Conservation (phyloP, 2,888 invertebrate genomes). For the Silvanus unidentatus region DNA sequence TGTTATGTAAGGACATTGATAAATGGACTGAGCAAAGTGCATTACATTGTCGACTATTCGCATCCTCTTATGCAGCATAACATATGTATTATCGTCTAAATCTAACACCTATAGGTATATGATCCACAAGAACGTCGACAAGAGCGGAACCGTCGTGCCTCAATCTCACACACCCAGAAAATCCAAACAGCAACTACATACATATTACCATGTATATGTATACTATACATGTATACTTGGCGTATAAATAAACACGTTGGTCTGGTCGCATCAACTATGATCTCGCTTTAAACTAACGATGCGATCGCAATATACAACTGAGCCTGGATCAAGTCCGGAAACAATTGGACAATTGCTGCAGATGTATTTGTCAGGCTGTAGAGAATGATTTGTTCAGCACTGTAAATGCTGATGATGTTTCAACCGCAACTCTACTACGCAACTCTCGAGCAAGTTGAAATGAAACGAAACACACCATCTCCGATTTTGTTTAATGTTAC, state of each 20-base stretch:
- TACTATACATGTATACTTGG: no score
- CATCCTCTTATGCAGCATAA: neutral
- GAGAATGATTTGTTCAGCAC: conserved; percentile 31
- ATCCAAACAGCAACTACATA: no score
- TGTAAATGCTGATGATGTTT: conserved; percentile 27
- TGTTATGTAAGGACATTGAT: conserved; percentile 6
- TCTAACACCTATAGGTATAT: no score
- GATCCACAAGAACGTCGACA: no score
- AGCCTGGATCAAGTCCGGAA: conserved; percentile 22
- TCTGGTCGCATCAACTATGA: conserved; percentile 1
- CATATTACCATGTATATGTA: no score
- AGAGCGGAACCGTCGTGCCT: no score
- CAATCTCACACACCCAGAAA: no score
- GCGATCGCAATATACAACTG: conserved; percentile 10
- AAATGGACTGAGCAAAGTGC: conserved; percentile 6
- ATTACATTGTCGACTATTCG: conserved; percentile 2
- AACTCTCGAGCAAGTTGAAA: conserved; percentile 1
- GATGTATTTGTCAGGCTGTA: conserved; percentile 34
- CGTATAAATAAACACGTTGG: no score
- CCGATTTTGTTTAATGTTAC: no score
- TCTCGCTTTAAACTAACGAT: conserved; percentile 8
- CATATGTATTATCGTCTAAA: neutral
- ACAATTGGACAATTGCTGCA: conserved; percentile 35
- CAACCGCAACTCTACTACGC: conserved; percentile 25
- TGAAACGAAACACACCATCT: no score